phyloP scores from a whole-genome alignment of 1,140 invertebrate species.

The Dufourea novaeangliae region DNA sequence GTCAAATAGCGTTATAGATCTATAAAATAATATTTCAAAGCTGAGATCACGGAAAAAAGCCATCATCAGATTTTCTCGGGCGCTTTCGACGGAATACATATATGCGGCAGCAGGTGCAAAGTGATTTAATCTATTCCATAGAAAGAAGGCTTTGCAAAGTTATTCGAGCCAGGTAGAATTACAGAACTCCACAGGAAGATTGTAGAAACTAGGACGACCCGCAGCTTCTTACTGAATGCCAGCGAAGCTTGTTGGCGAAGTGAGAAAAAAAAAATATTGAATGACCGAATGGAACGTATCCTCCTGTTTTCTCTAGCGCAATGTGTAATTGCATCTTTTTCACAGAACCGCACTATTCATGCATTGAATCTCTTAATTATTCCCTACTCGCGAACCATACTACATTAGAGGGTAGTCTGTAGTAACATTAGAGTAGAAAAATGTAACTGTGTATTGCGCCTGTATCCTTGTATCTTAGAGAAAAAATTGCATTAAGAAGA shows the following conservation, averaged over 20 bases:
- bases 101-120: not conserved
- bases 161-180: not conserved
- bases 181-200: not conserved
- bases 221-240: not conserved
- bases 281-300: not conserved
- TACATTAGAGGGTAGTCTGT: not conserved
- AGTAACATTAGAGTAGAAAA: not conserved
- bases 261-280: no score
- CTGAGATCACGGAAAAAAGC: no score
- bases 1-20: no score
- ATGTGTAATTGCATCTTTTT: conserved; percentile 7
- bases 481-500: not conserved
- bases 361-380: not conserved
- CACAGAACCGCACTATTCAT: not conserved
- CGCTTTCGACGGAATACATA: not conserved
- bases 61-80: not conserved
- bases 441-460: not conserved
- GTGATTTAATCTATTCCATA: not conserved
- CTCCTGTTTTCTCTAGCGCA: not conserved
- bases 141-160: no score
- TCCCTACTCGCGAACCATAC: not conserved
- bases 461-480: no score
- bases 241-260: not conserved
- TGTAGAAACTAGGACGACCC: not conserved
- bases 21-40: no score